Base-by-base conservation (phyloP, 2,888 invertebrate species). In the Pardosa pseudoannulata region DNA sequence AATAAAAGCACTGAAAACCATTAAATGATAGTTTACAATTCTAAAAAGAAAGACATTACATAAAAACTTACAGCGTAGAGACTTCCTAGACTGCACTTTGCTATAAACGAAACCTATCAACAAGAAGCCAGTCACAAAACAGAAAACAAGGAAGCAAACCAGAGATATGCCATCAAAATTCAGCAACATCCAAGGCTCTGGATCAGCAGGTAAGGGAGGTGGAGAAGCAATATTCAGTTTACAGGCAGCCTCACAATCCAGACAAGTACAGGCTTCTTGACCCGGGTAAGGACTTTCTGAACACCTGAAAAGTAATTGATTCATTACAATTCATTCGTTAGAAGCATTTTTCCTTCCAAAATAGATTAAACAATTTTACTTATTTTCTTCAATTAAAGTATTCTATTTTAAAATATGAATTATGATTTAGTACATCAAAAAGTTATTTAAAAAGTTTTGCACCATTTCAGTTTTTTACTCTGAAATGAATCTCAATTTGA, bases 81-180 rank as follows among this genome's bases (percentile, higher is more conserved):
- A 73, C 9, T 81, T 87, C 56, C 78, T 78, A 0, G 71, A 68
- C 31, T 82, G 41, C 28, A 76, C 56, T 32, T 74, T 78, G 56
- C 29, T 64, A 29, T 82, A 88, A 23, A 76, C 39, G 39, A 88
- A 87, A 6, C 95, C 93, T 16, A 94, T 93, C 89, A 96, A 92
- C 92, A 97, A 96, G 23, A 95, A 92, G 39, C 94, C 90, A 27
- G 95, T 93, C 90, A 96, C 96, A 68, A 94, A 93, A 65, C 95
- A 89, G 92, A 96, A 97, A 75, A 96, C 93, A 72, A 95, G 94
- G 6, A 94, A 93, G 95, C 96, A 95, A 70, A 95, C 93, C 89
- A 97, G 94, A 3, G 94, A 93, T 91, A 95, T 95, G 32, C 96
- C 96, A 92, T 97, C 96, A 9, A 94, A 93, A 70, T 95, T 95